Percentiles rank a stretch among this genome's conserved stretches.
phyloP scores from a whole-genome alignment of 2,797 vertebrate species.

The Sebastes trivittatus region DNA sequence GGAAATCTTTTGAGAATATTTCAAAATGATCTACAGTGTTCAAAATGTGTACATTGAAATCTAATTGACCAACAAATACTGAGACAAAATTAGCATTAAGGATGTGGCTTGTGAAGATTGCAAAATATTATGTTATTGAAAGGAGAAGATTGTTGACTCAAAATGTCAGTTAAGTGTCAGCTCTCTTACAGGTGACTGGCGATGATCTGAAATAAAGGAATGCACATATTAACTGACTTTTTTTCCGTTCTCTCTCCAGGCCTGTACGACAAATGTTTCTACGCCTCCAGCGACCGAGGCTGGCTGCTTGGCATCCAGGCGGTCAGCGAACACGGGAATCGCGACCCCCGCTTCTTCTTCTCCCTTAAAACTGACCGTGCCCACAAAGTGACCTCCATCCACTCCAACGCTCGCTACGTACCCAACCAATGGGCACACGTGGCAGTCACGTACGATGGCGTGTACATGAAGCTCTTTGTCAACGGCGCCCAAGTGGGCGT shows the following conservation, averaged over 20 bases:
- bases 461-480: conserved; percentile 94
- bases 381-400: conserved; percentile 92
- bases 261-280: conserved; percentile 99
- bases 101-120: background rate
- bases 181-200: background rate
- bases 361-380: conserved; percentile 98
- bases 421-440: conserved; percentile 94
- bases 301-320: conserved; percentile 97
- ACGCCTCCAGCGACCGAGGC: conserved; percentile 95
- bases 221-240: conserved; percentile 9
- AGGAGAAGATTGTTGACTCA: background rate
- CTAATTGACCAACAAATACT: background rate
- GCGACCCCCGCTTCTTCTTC: conserved; percentile 97
- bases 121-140: background rate
- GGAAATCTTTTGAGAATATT: conserved; percentile 11
- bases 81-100: background rate
- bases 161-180: background rate
- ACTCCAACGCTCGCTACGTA: conserved; percentile 89
- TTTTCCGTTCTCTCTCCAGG: conserved; percentile 79
- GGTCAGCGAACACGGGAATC: conserved; percentile 92
- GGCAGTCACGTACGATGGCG: conserved; percentile 91
- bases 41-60: background rate
- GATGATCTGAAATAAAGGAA: background rate
- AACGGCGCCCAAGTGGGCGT: conserved; percentile 95
- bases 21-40: background rate